Conservation (phyloP, 2,888 invertebrate species). For the Digitonthophagus gazella region DNA sequence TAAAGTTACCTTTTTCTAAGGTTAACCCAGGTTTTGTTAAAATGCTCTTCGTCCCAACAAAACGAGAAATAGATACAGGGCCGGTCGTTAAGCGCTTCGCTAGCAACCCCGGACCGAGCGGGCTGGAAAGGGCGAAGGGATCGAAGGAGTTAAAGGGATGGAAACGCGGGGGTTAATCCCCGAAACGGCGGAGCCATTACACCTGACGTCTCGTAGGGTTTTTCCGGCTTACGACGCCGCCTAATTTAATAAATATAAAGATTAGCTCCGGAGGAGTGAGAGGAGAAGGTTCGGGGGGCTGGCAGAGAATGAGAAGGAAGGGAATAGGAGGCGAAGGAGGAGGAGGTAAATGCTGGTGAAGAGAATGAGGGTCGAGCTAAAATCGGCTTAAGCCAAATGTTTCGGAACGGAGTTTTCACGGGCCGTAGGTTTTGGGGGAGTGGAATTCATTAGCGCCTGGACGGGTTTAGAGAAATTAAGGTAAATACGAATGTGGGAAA, state of each 20-base stretch:
- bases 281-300: background rate
- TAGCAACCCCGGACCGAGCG: background rate
- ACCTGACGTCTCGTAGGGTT: background rate
- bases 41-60: too few species aligned
- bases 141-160: background rate
- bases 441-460: conserved; percentile 36
- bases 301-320: background rate
- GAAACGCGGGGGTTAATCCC: background rate
- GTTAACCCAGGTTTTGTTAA: too few species aligned
- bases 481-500: conserved; percentile 9
- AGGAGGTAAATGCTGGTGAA: background rate
- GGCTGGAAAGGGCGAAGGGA: background rate
- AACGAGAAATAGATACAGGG: too few species aligned
- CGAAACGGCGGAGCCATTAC: background rate
- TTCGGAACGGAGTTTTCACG: conserved; percentile 42
- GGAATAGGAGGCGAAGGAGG: background rate
- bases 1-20: too few species aligned
- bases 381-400: conserved; percentile 41
- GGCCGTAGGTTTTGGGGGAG: conserved; percentile 35
- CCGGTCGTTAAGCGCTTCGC: background rate
- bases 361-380: background rate
- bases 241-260: conserved; percentile 18
- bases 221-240: conserved; percentile 10
- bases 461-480: conserved; percentile 16
- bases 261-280: background rate